A percentile compares a stretch with the other conserved stretches of the same genome.
These are phyloP conservation scores for Epizoanthus scotinus DNA, from an alignment of 92 coral and sea anemone species.

Conservation along the genomic window DNA sequence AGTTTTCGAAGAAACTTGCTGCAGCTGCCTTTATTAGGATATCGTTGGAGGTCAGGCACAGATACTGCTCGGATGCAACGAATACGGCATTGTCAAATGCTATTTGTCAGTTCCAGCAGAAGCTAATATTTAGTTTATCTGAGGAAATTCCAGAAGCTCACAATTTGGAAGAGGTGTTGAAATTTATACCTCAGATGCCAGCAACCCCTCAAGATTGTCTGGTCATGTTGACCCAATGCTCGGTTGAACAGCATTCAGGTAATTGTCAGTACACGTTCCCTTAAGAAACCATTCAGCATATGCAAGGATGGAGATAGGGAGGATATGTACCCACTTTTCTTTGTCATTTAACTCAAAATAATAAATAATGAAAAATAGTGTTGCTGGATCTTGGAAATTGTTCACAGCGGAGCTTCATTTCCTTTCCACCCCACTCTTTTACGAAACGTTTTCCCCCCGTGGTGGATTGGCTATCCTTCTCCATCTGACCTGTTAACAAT, in stretches of 20 bases:
- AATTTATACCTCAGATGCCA: constrained; percentile 38
- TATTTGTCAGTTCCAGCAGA: constrained; percentile 56
- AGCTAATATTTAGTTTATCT: constrained; percentile 43
- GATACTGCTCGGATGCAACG: constrained; percentile 41
- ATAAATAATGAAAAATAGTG: no score
- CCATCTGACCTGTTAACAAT: no score
- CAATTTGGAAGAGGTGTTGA: constrained; percentile 20
- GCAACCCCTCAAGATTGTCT: constrained; percentile 53
- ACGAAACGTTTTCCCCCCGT: no score
- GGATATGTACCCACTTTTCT: no score
- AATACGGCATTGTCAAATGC: constrained; percentile 40
- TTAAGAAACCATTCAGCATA: no score
- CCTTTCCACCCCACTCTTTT: no score
- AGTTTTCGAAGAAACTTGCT: constrained; percentile 77
- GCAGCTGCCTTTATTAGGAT: constrained; percentile 76
- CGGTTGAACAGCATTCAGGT: constrained; percentile 49
- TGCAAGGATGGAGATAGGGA: no score
- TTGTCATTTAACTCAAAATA: no score
- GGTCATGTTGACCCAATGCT: constrained; percentile 63
- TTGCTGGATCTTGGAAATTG: no score
- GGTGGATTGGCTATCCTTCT: no score
- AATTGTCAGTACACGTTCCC: background rate
- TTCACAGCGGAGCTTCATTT: no score
- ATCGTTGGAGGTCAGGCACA: constrained; percentile 70
- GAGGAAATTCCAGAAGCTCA: constrained; percentile 28